Conservation (phyloP, 1,140 invertebrate species). For the Microplitis mediator region DNA sequence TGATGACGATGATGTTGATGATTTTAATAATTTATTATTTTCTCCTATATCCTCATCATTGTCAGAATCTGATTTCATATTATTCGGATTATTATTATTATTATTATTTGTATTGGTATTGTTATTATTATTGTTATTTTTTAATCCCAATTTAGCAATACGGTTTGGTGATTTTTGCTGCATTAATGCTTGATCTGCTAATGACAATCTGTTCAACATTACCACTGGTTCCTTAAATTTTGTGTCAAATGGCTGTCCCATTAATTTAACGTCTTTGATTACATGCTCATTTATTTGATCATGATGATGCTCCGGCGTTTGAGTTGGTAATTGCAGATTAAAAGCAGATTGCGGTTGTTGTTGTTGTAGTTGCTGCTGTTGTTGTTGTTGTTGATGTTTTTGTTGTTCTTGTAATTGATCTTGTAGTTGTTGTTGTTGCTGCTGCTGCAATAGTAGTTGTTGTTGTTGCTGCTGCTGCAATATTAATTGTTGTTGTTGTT, state of each 20-base stretch:
- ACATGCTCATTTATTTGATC: conserved; percentile 48
- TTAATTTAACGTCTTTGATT: conserved; percentile 42
- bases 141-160: conserved; percentile 67
- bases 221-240: conserved; percentile 62
- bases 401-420: conserved; percentile 22
- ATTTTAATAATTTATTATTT: conserved; percentile 64
- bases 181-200: conserved; percentile 69
- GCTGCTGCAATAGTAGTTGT: neutral
- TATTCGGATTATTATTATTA: conserved; percentile 60
- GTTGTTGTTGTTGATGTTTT: conserved; percentile 17
- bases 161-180: conserved; percentile 66
- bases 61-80: conserved; percentile 60
- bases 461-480: conserved; percentile 24
- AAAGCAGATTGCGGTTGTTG: conserved; percentile 2
- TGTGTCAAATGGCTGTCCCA: conserved; percentile 26
- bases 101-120: too few species aligned
- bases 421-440: conserved; percentile 21
- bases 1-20: conserved; percentile 4
- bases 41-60: conserved; percentile 61
- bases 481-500: conserved; percentile 8
- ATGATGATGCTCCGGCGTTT: conserved; percentile 24
- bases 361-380: neutral
- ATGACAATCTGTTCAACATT: conserved; percentile 67
- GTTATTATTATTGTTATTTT: conserved; percentile 50
- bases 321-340: conserved; percentile 7